phyloP scores from a whole-genome alignment of 2,888 invertebrate species.

The Choristoneura rosaceana region DNA sequence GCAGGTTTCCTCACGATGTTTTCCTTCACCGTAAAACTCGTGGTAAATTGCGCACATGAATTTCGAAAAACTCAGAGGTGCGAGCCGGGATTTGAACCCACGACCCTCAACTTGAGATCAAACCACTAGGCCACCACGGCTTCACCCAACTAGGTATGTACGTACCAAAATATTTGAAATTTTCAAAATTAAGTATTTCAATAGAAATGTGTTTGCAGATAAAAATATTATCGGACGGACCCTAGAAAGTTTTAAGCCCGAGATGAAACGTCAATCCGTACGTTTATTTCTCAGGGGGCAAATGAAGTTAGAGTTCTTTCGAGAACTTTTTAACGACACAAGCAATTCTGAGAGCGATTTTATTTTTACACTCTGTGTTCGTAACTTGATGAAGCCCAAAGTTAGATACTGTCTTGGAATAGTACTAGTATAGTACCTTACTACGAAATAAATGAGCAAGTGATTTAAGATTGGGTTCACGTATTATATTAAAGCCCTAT shows the following conservation, averaged over 20 bases:
- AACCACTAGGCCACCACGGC: too few relatives aligned
- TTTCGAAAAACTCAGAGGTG: too few relatives aligned
- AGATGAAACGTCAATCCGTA: conserved; percentile 38
- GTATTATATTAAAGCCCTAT: too few relatives aligned
- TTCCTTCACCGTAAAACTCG: too few relatives aligned
- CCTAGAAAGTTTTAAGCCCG: conserved; percentile 27
- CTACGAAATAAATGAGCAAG: too few relatives aligned
- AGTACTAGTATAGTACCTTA: background rate
- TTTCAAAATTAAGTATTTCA: background rate
- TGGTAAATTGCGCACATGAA: too few relatives aligned
- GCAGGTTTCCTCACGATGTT: too few relatives aligned
- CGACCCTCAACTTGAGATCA: too few relatives aligned
- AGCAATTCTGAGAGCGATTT: conserved; percentile 28
- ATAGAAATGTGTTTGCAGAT: conserved; percentile 3
- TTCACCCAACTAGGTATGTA: too few relatives aligned
- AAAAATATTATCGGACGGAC: conserved; percentile 26
- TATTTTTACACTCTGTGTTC: conserved; percentile 19
- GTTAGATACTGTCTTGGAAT: background rate
- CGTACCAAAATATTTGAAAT: too few relatives aligned
- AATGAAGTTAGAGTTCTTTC: conserved; percentile 37
- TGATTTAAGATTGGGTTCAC: too few relatives aligned
- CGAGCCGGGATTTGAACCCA: too few relatives aligned
- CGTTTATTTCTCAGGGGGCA: conserved; percentile 38
- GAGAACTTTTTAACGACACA: conserved; percentile 34
- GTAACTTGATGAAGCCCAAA: conserved; percentile 3